phyloP scores from a whole-genome alignment of 2,888 invertebrate species.

The Eupeodes latifasciatus region DNA sequence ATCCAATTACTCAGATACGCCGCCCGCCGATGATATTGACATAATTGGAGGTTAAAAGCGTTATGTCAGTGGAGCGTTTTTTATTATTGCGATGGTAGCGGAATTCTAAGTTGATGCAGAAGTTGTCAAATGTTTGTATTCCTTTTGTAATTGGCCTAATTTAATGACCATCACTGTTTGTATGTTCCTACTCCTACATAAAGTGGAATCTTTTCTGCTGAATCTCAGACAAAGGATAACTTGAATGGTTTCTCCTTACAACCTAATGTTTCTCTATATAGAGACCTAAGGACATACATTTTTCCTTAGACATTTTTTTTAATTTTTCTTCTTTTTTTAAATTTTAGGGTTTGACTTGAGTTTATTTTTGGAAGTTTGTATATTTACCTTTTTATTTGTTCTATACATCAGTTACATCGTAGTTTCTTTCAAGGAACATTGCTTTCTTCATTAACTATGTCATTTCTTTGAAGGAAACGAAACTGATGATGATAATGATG shows the following conservation, averaged over 20 bases:
- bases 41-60: no score
- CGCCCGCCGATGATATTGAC: no score
- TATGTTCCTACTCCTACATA: neutral
- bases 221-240: conserved; percentile 51
- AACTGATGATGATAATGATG: neutral
- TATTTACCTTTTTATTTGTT: conserved; percentile 40
- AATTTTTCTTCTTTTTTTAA: neutral
- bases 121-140: no score
- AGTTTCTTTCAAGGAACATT: conserved; percentile 28
- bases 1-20: no score
- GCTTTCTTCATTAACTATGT: conserved; percentile 32
- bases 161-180: neutral
- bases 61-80: no score
- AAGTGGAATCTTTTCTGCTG: neutral
- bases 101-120: no score
- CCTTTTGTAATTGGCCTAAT: no score
- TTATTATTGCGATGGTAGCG: no score
- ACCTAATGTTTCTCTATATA: conserved; percentile 8
- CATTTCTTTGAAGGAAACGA: neutral
- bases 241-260: conserved; percentile 29
- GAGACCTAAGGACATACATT: neutral
- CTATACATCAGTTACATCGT: neutral
- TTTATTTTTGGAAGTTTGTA: conserved; percentile 20
- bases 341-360: conserved; percentile 24
- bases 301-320: conserved; percentile 33